Percentiles rank a stretch among this genome's conserved stretches.
These are phyloP conservation scores for Sebastolobus altivelis DNA, from an alignment of 2,797 vertebrate genomes.

Conservation along the genomic window DNA sequence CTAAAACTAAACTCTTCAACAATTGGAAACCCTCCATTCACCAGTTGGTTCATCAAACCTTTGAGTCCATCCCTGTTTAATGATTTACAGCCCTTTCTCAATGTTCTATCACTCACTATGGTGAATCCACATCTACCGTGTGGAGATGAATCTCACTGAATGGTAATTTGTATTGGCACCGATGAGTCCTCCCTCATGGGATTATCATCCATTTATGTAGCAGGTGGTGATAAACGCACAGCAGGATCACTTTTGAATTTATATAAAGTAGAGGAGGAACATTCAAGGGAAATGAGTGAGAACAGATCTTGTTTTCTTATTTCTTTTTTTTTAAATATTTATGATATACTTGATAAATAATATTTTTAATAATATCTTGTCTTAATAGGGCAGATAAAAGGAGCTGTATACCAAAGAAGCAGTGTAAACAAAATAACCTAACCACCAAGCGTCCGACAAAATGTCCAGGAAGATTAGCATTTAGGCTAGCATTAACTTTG, in stretches of 20 bases:
- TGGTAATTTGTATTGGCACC: constrained; percentile 3
- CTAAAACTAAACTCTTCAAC: constrained; percentile 10
- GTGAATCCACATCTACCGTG: constrained; percentile 9
- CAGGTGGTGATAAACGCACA: not conserved
- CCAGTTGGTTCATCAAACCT: constrained; percentile 7
- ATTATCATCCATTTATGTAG: not conserved
- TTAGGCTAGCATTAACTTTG: constrained; percentile 38
- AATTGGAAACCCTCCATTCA: constrained; percentile 20
- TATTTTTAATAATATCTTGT: not conserved
- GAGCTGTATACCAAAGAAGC: not conserved
- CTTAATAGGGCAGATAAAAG: not conserved
- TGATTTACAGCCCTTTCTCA: constrained; percentile 25
- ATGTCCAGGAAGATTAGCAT: constrained; percentile 34
- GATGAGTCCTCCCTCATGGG: not conserved
- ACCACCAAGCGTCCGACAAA: not conserved
- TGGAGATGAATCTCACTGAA: not conserved
- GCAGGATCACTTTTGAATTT: not conserved
- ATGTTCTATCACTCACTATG: not conserved
- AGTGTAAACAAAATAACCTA: not conserved
- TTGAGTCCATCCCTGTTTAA: constrained; percentile 17
- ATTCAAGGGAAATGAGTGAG: not conserved
- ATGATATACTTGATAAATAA: not conserved
- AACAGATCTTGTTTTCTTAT: not conserved
- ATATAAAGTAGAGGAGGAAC: not conserved
- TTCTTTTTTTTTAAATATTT: not conserved